Evolutionary conservation across 2,888 invertebrate species (phyloP).

Genomic region (Microplitis deprimator): DNA sequence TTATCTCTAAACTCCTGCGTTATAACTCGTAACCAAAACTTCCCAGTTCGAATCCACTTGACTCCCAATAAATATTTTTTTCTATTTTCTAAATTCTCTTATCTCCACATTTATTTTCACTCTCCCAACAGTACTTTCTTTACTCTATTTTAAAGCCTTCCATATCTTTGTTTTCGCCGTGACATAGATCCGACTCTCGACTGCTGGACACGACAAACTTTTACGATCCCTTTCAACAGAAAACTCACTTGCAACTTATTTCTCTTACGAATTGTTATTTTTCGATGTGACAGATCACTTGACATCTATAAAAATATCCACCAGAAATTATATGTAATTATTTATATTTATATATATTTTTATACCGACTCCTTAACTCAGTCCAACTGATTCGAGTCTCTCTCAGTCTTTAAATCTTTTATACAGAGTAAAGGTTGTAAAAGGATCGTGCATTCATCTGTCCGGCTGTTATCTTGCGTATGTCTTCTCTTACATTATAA

Average conservation of each 20-base stretch:
- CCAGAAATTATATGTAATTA: not conserved
- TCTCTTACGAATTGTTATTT: too few relatives aligned
- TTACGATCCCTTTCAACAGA: too few relatives aligned
- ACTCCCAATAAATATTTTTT: too few relatives aligned
- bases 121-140: not conserved
- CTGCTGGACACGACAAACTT: too few relatives aligned
- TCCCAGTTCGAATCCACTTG: too few relatives aligned
- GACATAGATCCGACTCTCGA: not conserved
- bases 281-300: not conserved
- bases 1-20: too few relatives aligned
- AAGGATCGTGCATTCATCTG: slow-evolving; percentile 1
- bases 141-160: not conserved
- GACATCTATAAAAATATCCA: not conserved
- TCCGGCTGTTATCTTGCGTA: not conserved
- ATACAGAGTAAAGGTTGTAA: not conserved
- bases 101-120: slow-evolving; percentile 1
- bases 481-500: slow-evolving; percentile 1
- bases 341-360: not conserved
- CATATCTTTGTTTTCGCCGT: not conserved
- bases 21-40: too few relatives aligned
- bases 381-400: not conserved
- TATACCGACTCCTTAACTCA: too few relatives aligned
- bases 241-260: too few relatives aligned
- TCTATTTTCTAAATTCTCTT: not conserved
- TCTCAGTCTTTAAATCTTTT: not conserved